Percentiles rank a stretch among this genome's conserved stretches.
Evolutionary conservation across 1,140 invertebrate genomes (phyloP).

Genomic region (Drosophila busckii): DNA sequence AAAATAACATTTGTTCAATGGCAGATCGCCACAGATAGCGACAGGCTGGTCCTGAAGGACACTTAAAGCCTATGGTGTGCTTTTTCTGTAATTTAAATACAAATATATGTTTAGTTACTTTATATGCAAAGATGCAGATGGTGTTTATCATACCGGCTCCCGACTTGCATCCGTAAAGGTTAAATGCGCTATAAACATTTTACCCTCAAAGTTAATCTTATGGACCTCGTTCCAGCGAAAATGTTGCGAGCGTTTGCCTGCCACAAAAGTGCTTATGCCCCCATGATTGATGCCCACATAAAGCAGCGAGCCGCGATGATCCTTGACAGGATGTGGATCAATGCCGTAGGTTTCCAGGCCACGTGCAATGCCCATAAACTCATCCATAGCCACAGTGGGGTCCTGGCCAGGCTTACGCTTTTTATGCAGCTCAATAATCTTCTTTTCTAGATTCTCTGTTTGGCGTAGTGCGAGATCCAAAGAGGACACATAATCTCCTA

Average conservation of each 20-base stretch:
- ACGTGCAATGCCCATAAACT: conserved; percentile 82
- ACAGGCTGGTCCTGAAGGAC: conserved; percentile 92
- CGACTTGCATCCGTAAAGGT: conserved; percentile 82
- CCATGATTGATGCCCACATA: conserved; percentile 97
- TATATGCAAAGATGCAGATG: background rate
- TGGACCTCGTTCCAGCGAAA: conserved; percentile 97
- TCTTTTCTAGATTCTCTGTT: conserved; percentile 92
- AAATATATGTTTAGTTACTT: too few species aligned
- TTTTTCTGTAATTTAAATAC: conserved; percentile 86
- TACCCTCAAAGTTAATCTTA: conserved; percentile 98
- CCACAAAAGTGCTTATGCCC: conserved; percentile 96
- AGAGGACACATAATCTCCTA: conserved; percentile 93
- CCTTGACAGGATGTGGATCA: conserved; percentile 98
- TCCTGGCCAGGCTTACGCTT: conserved; percentile 80
- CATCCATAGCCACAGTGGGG: conserved; percentile 58
- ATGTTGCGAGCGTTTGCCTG: conserved; percentile 93
- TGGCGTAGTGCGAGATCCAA: conserved; percentile 95
- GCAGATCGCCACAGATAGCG: conserved; percentile 97
- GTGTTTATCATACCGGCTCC: conserved; percentile 72
- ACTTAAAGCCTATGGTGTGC: conserved; percentile 97
- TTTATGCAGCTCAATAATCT: conserved; percentile 93
- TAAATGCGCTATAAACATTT: conserved; percentile 98
- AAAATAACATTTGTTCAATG: conserved; percentile 98
- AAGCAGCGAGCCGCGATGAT: conserved; percentile 84
- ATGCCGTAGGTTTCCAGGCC: conserved; percentile 97